Evolutionary conservation across 2,113 vertebrate genomes (phyloP).

Genomic region (Otus sunia): DNA sequence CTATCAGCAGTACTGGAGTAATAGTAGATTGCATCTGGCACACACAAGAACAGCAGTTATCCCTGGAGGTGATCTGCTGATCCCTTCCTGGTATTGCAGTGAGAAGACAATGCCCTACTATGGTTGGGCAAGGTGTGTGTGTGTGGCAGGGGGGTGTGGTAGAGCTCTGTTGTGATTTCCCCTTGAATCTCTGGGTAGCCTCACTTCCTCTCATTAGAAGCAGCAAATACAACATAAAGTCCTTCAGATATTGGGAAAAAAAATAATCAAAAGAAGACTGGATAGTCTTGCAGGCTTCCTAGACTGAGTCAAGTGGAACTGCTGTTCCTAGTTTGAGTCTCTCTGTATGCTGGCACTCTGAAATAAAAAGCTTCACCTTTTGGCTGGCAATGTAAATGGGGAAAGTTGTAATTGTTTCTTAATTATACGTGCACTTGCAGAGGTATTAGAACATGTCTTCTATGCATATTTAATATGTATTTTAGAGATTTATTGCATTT

Average conservation of each 20-base stretch:
- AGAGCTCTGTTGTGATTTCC: neutral
- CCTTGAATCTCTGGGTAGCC: neutral
- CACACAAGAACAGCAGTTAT: neutral
- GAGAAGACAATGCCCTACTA: neutral
- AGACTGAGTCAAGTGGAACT: neutral
- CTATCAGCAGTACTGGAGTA: neutral
- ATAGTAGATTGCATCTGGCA: neutral
- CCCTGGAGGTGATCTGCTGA: neutral
- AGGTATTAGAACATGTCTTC: neutral
- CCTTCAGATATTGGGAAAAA: neutral
- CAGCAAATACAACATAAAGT: neutral
- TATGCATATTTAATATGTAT: neutral
- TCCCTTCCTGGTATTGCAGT: neutral
- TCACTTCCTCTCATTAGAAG: neutral
- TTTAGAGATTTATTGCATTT: neutral
- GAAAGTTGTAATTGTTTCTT: neutral
- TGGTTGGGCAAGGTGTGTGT: neutral
- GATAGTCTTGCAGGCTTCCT: neutral
- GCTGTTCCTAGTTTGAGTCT: neutral
- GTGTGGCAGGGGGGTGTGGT: too few relatives aligned
- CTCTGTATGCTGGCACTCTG: rapidly evolving
- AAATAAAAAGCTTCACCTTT: neutral
- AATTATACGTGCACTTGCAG: neutral
- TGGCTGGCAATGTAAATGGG: neutral
- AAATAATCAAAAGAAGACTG: neutral